A percentile compares a stretch with the other conserved stretches of the same genome.
phyloP scores from a whole-genome alignment of 2,113 vertebrate species.

The Cololabis saira region DNA sequence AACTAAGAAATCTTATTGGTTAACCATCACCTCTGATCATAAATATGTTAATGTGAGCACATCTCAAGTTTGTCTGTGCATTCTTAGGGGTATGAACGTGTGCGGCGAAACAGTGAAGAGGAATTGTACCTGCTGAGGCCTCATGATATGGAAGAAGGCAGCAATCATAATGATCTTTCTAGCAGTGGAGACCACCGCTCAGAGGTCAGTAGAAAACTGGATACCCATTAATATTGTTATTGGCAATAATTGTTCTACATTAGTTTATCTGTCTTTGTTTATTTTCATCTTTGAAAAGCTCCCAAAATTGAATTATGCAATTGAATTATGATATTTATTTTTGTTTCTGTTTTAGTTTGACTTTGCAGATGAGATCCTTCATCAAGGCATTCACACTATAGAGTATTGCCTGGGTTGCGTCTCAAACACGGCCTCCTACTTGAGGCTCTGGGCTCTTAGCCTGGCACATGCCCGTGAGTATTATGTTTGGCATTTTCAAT shows the following conservation, averaged over 20 bases:
- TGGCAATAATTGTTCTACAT: neutral
- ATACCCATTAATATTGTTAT: neutral
- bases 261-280: neutral
- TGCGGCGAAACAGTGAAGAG: slow-evolving; percentile 92
- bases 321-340: neutral
- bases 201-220: slow-evolving; percentile 80
- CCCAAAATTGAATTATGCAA: too few species aligned
- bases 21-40: neutral
- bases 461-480: slow-evolving; percentile 97
- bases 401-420: slow-evolving; percentile 96
- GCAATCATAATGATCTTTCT: slow-evolving; percentile 76
- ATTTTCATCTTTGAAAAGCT: too few species aligned
- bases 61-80: neutral
- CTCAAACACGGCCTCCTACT: slow-evolving; percentile 97
- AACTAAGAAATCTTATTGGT: neutral
- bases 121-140: slow-evolving; percentile 87
- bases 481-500: neutral
- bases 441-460: slow-evolving; percentile 97
- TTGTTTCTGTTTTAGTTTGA: slow-evolving; percentile 81
- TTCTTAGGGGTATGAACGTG: slow-evolving; percentile 88
- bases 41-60: neutral
- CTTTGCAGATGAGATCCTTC: slow-evolving; percentile 89
- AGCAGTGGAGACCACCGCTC: slow-evolving; percentile 76
- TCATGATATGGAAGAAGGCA: slow-evolving; percentile 90
- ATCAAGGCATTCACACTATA: slow-evolving; percentile 94